phyloP scores from a whole-genome alignment of 2,888 invertebrate species.

The Drosophila gaucha region DNA sequence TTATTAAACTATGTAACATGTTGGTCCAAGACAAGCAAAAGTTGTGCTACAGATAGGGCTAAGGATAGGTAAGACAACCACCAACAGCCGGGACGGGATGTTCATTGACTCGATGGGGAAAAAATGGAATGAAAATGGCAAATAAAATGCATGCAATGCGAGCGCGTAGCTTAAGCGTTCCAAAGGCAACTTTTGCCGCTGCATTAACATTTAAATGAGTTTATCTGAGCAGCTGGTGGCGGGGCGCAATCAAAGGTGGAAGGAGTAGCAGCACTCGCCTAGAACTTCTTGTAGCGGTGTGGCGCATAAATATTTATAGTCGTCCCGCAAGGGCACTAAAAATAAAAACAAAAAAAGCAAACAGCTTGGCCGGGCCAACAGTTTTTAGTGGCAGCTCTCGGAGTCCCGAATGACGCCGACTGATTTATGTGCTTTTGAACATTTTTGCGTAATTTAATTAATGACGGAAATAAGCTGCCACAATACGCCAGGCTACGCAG shows the following conservation, averaged over 20 bases:
- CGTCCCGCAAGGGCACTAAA: conserved; percentile 70
- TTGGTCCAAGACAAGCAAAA: conserved; percentile 30
- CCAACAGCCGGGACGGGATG: too few relatives aligned
- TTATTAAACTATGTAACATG: conserved; percentile 66
- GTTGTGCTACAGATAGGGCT: conserved; percentile 18
- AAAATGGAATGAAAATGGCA: conserved; percentile 30
- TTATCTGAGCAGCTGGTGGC: conserved; percentile 57
- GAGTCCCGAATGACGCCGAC: conserved; percentile 64
- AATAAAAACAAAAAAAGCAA: conserved; percentile 21
- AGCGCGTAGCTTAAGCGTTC: conserved; percentile 20
- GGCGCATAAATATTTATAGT: conserved; percentile 70
- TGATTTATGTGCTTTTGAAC: conserved; percentile 81
- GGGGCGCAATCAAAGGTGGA: conserved; percentile 10
- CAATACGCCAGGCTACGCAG: conserved; percentile 50
- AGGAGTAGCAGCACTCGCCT: conserved; percentile 6
- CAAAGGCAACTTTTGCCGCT: conserved; percentile 55
- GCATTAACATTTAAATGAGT: conserved; percentile 81
- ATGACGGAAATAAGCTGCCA: conserved; percentile 75
- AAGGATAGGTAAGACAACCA: conserved; percentile 20
- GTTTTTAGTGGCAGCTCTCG: conserved; percentile 36
- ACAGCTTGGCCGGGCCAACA: conserved; percentile 36
- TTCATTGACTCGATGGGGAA: conserved; percentile 33
- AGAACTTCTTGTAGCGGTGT: conserved; percentile 20
- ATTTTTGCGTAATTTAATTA: conserved; percentile 81
- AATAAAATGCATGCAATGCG: conserved; percentile 68